phyloP scores from a whole-genome alignment of 2,888 invertebrate species.

The Melolontha melolontha region DNA sequence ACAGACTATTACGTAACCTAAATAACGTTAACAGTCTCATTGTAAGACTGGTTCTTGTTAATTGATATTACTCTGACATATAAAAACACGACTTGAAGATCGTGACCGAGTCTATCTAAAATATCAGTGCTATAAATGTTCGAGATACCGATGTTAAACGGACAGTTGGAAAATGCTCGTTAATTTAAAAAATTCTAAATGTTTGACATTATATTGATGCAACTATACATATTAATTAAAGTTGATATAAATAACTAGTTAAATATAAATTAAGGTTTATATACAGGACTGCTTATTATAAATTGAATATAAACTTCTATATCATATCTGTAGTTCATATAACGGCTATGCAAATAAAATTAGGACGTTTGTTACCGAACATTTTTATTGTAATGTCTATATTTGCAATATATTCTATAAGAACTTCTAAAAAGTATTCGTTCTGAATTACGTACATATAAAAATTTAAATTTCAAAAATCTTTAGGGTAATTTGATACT shows the following conservation, averaged over 20 bases:
- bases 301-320: too few relatives aligned
- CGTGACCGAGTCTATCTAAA: constrained; percentile 48
- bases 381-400: not conserved
- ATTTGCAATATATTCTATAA: too few relatives aligned
- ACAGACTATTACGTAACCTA: constrained; percentile 46
- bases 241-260: too few relatives aligned
- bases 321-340: too few relatives aligned
- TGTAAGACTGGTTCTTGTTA: constrained; percentile 47
- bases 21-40: constrained; percentile 48
- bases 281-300: too few relatives aligned
- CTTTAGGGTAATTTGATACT: not conserved
- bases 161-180: constrained; percentile 14
- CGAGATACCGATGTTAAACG: constrained; percentile 37
- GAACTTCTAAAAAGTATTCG: too few relatives aligned
- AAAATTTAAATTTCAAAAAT: not conserved
- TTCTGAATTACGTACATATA: too few relatives aligned
- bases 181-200: constrained; percentile 11
- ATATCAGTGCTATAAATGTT: constrained; percentile 46
- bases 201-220: constrained; percentile 1
- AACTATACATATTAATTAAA: too few relatives aligned
- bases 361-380: too few relatives aligned
- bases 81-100: constrained; percentile 46
- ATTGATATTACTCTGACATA: constrained; percentile 51
- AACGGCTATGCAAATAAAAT: too few relatives aligned
- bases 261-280: too few relatives aligned